Conservation (phyloP, 2,113 vertebrate species). For the Cygnus atratus region DNA sequence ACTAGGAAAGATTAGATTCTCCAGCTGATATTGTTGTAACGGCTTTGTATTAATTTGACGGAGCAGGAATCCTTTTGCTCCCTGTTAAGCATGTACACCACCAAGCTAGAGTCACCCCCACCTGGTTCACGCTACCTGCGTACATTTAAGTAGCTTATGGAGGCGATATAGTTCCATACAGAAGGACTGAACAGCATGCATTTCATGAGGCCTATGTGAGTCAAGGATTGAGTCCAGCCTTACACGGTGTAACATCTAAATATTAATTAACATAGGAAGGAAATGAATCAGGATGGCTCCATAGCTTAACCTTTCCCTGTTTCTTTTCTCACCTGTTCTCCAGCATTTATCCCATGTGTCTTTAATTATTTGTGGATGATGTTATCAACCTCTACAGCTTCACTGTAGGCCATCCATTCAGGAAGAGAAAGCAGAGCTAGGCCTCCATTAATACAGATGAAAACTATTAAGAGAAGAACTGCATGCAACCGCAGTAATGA, state of each 20-base stretch:
- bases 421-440: background rate
- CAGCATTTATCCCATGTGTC: background rate
- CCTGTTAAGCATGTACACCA: background rate
- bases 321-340: background rate
- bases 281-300: background rate
- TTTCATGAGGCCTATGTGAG: background rate
- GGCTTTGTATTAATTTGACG: background rate
- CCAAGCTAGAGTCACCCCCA: background rate
- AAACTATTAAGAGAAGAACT: background rate
- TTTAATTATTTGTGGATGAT: background rate
- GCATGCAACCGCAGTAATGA: background rate
- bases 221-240: background rate
- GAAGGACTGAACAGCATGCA: background rate
- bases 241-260: background rate
- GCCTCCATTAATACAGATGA: background rate
- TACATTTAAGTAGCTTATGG: background rate
- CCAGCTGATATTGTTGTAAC: background rate
- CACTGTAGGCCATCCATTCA: background rate
- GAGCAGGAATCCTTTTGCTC: background rate
- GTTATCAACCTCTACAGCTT: background rate
- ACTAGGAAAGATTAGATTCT: background rate
- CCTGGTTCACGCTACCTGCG: background rate
- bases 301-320: background rate
- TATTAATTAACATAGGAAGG: background rate
- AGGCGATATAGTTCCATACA: rapidly evolving